Base-by-base conservation (phyloP, 2,888 invertebrate species). In the Cheilosia scutellata region DNA sequence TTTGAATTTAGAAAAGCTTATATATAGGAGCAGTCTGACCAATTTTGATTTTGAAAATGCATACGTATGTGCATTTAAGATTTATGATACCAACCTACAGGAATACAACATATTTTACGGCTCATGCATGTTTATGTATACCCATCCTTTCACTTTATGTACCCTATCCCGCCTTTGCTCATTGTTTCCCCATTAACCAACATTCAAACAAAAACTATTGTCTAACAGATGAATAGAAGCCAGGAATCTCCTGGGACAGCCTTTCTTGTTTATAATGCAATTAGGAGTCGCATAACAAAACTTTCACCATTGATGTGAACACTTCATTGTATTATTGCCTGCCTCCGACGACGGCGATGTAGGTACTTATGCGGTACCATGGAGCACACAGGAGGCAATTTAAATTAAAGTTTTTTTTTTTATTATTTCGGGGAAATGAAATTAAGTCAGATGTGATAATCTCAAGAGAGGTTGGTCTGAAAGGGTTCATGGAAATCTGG, bases 191-290 rank as follows among this genome's bases (percentile, higher is more conserved):
- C 82, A 83, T 79, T 79, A 74, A 79, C 74, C 42, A 68, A 63
- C 51, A 66, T 79, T 68, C 74, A 84, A 80, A 75, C 70, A 55
- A 68, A 80, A 84, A 75, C 84, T 80, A 80, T 80, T 84, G 70
- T 84, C 65, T 79, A 60, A 25, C 57, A 71, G 13, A 47, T 42
- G 31, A 70, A 70, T 53, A 25, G 63, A 63, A 66, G 57, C 42
- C 58, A 53, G 66, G 25, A 58, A 62, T 20, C 75, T 75, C 80
- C 80, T 60, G 31, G 16, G 75, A 65, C 70, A 71, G 80, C 49
- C 70, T 70, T 80, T 75, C 75, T 80, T 84, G 80, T 84, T 80
- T 80, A 84, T 84, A 80, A 84, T 80, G 80, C 80, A 80, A 84
- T 84, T 84, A 84, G 75, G 84, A 80, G 68, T 53, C 40, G 62